phyloP scores from a whole-genome alignment of 2,113 vertebrate species.

The Actinemys pallida region DNA sequence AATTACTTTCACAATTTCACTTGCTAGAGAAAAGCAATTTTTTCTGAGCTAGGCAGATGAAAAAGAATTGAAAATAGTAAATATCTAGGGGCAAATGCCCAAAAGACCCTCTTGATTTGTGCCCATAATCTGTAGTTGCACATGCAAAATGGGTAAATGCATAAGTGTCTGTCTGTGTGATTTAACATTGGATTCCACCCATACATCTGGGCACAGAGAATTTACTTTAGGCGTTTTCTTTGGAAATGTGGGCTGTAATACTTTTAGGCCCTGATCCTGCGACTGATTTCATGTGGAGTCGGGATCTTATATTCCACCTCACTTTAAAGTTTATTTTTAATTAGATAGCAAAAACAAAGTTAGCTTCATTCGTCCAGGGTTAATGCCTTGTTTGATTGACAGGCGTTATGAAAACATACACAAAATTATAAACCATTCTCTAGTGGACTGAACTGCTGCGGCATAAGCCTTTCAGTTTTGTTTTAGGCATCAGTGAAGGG shows the following conservation, averaged over 20 bases:
- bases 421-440: background rate
- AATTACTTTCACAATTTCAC: background rate
- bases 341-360: background rate
- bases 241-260: background rate
- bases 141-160: fast-evolving
- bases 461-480: conserved; percentile 13
- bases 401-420: background rate
- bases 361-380: background rate
- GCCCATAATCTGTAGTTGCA: background rate
- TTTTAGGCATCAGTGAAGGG: conserved; percentile 47
- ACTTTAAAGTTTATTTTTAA: background rate
- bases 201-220: background rate
- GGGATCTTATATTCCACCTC: background rate
- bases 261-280: background rate
- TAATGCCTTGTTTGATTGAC: background rate
- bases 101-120: background rate
- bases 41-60: background rate
- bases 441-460: background rate
- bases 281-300: fast-evolving
- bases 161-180: background rate
- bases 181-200: background rate
- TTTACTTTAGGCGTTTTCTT: background rate
- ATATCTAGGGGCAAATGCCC: background rate
- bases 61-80: background rate
- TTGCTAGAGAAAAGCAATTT: background rate